Base-by-base conservation (phyloP, 2,797 vertebrate genomes). In the Anguilla marmorata region DNA sequence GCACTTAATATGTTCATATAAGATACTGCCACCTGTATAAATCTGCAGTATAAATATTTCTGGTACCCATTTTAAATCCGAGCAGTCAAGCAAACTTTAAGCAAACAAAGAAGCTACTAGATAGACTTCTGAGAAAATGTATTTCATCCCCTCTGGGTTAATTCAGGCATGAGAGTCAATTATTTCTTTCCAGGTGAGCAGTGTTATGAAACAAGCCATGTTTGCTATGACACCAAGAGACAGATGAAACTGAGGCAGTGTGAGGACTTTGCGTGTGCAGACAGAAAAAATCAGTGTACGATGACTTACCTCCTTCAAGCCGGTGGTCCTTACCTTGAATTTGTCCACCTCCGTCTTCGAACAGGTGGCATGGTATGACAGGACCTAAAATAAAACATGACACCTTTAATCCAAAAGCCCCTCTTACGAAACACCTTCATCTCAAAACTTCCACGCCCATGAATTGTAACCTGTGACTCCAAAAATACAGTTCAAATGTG, bases 301-400 rank as follows among this genome's bases (percentile, higher is more conserved):
- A 72, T n/a, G 54, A 30, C 14, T 45, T 58, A 54, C 16, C 87
- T 85, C 21, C 21, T 56, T 56, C 72, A 21, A 72, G 5, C 21
- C 14, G 8, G 50, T 45, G 84, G 88, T 58, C 52, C 93, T 96
- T 97, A 99, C 99, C 98, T 99, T 99, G 94, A 99, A 99, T 96
- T 98, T 99, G 96, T 99, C 99, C 88, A 99, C 98, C 96, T 99
- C 99, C 60, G 97, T 96, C 96, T 99, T 99, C 16, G 98, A 98
- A 95, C 98, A 99, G 3, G 98, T 99, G 88, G 98, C 99, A 63
- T 99, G 99, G 91, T 99, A 99, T 82, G 98, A 99, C 88, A 99
- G 96, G 85, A 99, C 98, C 99, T 99, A 95, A 33, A 89, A 91
- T 87, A 92, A 79, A 37, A 92, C 91, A 94, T 5, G 52, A 45